Evolutionary conservation across 2,113 vertebrate genomes (phyloP), one percentile per base, ranked within the genome.

Genomic region (Ranitomeya variabilis): DNA sequence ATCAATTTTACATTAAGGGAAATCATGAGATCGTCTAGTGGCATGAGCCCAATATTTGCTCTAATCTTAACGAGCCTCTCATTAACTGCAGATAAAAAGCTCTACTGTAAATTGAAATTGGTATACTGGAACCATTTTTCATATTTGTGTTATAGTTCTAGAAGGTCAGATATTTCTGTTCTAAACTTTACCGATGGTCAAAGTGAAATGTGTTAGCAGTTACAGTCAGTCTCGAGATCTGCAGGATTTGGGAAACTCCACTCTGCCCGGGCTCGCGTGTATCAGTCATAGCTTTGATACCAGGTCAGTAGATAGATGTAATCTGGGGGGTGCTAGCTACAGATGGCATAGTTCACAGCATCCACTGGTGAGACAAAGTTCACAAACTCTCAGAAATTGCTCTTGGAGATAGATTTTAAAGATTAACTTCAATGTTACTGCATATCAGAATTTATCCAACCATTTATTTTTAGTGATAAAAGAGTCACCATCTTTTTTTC

Each of bases 1-100:
- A 83, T 83, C 19, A 52, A 9, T 83, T 80, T 83, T 83, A 69
- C 81, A 23, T 26, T 83, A 81, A 45, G 31, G 26, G n/a, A 81
- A 81, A 37, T 81, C 79, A 60, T 81, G 60, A 80, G 23, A 10
- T 45, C 4, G 5, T 81, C 45, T 45, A 21, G 18, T 52, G 73
- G 45, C 37, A 51, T 52, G 45, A 16, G 51, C 73, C 73, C 73
- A 76, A 21, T 76, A 76, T 51, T 76, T 76, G 37, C 73, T 76
- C 18, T 76, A 14, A 55, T 57, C 52, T 15, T 23, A 55, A 55
- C 21, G 77, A 57, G 77, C 77, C n/a, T 14, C 52, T 57, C 52
- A 79, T 79, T 57, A 79, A 13, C 52, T 79, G 21, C 57, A 55
- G 13, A 26, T 55, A 45, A 55, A 79, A 79, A 15, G 2, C 3